Base-by-base conservation (phyloP, 35 echinoderm and acorn worm species). In the Ptychodera flava region DNA sequence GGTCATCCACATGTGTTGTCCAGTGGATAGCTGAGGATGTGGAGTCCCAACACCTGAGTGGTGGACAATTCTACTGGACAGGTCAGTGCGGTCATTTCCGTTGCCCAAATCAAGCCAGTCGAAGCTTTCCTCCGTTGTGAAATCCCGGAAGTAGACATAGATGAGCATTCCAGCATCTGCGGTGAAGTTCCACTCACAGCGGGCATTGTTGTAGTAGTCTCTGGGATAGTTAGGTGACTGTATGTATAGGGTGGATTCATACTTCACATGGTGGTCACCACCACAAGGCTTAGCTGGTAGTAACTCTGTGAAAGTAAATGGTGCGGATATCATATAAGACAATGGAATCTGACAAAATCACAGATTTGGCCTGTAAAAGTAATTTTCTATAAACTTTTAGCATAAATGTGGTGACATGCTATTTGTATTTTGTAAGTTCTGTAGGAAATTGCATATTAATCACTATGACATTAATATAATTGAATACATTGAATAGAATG, bases 151-250 rank as follows among this genome's bases (percentile, higher is more conserved):
- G 28, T 45, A 79, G n/a, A 94, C 89, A 29, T 83, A 87, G 82
- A 99, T 88, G 82, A 90, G 90, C 33, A 87, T 99, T 37, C 96
- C 96, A 15, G 82, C 88, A 16, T 83, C 85, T 2, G 93, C 92
- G 0, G 91, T 97, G 77, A 97, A 94, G 16, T 84, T 84, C 95
- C 95, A 97, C 0, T 52, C 80, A 81, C 95, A 97, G 85, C 94
- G 90, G 14, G 90, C 87, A 78, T 90, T 85, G 79, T 97, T 92
- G 14, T 86, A 86, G 83, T 94, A 97, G n/a, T 29, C 12, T 31
- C 31, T 16, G 28, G 90, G 88, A 77, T 81, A 93, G 38, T 91
- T 92, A 0, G 45, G 87, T 16, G 95, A 97, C 34, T 90, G 90
- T 28, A 97, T 85, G 38, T 81, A 64, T 0, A 93, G 34, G 1